Conservation (phyloP, 2,113 vertebrate species). For the Dolichallabes microphthalmus region DNA sequence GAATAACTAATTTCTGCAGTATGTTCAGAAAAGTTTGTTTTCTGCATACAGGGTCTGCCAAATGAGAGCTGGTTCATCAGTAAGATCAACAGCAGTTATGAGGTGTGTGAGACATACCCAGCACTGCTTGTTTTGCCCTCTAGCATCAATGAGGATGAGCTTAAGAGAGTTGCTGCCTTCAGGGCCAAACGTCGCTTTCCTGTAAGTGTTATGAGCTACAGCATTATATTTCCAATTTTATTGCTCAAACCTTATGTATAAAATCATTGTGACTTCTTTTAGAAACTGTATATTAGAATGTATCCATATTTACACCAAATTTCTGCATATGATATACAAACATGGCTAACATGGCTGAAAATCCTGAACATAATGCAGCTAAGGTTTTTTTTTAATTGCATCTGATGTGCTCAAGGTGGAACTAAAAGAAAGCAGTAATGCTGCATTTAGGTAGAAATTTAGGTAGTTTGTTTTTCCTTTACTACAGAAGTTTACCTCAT, state of each 20-base stretch:
- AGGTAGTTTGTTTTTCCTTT: not conserved
- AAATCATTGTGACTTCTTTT: not conserved
- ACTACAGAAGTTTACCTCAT: too few species aligned
- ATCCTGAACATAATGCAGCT: too few species aligned
- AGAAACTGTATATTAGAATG: not conserved
- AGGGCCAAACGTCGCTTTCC: conserved; percentile 91
- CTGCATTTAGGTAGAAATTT: not conserved
- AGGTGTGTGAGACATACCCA: conserved; percentile 93
- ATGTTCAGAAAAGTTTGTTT: not conserved
- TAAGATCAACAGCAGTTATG: conserved; percentile 86
- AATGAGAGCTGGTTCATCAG: conserved; percentile 98
- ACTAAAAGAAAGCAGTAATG: too few species aligned
- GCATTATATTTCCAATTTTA: not conserved
- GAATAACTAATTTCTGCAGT: not conserved
- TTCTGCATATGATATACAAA: not conserved
- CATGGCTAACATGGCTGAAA: not conserved
- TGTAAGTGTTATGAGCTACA: conserved; percentile 67
- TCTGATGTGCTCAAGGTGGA: not conserved
- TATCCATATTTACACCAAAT: not conserved
- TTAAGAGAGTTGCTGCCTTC: conserved; percentile 84
- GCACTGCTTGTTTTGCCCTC: conserved; percentile 87
- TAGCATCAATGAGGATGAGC: conserved; percentile 87
- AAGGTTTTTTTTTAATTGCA: too few species aligned
- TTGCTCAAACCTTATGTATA: not conserved
- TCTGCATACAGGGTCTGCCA: conserved; percentile 82